Evolutionary conservation across 2,113 vertebrate species (phyloP).

Genomic region (Cryptotis parvus): DNA sequence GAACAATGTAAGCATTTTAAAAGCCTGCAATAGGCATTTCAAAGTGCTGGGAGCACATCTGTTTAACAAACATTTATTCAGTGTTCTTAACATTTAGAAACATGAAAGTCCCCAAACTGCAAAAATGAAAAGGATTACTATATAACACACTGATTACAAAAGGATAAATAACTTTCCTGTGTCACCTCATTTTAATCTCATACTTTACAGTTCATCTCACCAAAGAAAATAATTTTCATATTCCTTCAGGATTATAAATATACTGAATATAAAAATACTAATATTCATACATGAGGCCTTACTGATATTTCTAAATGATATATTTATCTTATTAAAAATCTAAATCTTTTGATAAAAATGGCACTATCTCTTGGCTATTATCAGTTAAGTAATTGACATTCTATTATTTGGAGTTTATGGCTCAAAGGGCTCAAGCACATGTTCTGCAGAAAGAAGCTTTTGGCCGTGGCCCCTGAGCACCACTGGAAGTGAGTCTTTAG

Average conservation of each 20-base stretch:
- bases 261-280: slow-evolving; percentile 35
- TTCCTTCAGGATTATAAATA: slow-evolving; percentile 7
- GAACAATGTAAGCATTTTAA: slow-evolving; percentile 10
- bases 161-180: slow-evolving; percentile 27
- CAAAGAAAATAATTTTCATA: slow-evolving; percentile 22
- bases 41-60: slow-evolving; percentile 4
- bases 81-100: slow-evolving; percentile 20
- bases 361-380: not conserved
- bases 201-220: slow-evolving; percentile 6
- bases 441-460: no score
- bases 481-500: no score
- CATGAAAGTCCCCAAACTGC: slow-evolving; percentile 27
- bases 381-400: not conserved
- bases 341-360: slow-evolving; percentile 39
- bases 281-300: not conserved
- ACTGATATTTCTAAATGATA: slow-evolving; percentile 18
- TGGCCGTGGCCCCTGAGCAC: no score
- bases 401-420: no score
- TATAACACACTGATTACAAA: not conserved
- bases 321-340: slow-evolving; percentile 18
- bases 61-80: slow-evolving; percentile 20
- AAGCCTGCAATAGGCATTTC: not conserved
- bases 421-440: no score
- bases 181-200: not conserved
- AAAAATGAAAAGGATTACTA: not conserved